Conservation (phyloP, 2,888 invertebrate species). For the Nymphalis polychloros region DNA sequence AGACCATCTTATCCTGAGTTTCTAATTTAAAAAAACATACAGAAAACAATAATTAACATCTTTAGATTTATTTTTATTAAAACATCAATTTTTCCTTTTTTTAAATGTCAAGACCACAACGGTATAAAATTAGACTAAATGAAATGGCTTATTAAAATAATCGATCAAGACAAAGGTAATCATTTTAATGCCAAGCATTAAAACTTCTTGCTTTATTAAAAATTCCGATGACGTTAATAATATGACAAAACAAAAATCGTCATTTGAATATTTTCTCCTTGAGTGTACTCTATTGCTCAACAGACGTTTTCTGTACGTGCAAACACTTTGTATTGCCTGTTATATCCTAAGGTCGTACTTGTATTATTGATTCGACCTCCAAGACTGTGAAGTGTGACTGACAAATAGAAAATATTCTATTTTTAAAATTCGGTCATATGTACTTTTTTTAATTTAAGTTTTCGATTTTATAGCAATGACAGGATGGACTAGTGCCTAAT, state of each 20-base stretch:
- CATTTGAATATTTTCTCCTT: conserved; percentile 25
- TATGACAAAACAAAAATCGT: conserved; percentile 5
- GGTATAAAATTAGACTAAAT: too few relatives aligned
- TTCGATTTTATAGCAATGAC: not conserved
- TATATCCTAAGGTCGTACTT: conserved; percentile 47
- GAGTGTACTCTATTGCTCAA: conserved; percentile 20
- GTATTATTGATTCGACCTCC: conserved; percentile 52
- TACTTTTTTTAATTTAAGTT: not conserved
- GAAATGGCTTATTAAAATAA: too few relatives aligned
- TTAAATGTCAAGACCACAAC: too few relatives aligned
- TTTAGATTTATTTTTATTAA: too few relatives aligned
- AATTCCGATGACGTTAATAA: not conserved
- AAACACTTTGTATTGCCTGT: conserved; percentile 34
- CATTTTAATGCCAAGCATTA: not conserved
- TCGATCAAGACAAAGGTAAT: not conserved
- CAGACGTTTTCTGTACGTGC: conserved; percentile 20
- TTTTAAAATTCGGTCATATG: too few relatives aligned
- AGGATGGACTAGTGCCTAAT: too few relatives aligned
- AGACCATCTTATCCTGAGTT: too few relatives aligned
- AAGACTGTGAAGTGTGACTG: conserved; percentile 21
- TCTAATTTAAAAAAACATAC: too few relatives aligned
- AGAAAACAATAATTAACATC: too few relatives aligned
- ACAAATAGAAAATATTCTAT: conserved; percentile 9
- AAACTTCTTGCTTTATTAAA: not conserved
- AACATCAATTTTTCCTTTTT: too few relatives aligned